Percentiles rank a stretch among this genome's conserved stretches.
Evolutionary conservation across 2,797 vertebrate genomes (phyloP).

Genomic region (Arnoldichthys spilopterus): DNA sequence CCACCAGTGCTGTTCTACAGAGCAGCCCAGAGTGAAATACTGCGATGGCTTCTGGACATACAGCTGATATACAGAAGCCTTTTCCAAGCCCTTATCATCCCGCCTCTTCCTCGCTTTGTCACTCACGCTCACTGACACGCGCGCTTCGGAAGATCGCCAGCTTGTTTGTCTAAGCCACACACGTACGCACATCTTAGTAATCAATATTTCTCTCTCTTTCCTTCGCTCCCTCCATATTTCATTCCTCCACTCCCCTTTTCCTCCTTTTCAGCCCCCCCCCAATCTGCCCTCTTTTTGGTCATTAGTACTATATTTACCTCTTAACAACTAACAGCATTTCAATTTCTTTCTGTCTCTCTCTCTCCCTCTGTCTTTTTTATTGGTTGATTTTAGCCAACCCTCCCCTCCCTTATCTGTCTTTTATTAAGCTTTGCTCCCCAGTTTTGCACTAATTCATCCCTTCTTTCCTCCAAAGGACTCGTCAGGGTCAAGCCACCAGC

Average conservation of each 20-base stretch:
- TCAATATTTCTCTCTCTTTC: constrained; percentile 74
- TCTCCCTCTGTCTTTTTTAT: constrained; percentile 25
- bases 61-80: neutral
- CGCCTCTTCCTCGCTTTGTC: neutral
- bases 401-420: constrained; percentile 1
- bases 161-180: constrained; percentile 78
- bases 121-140: constrained; percentile 26
- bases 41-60: neutral
- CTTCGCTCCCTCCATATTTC: constrained; percentile 70
- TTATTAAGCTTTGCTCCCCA: constrained; percentile 35
- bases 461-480: constrained; percentile 63
- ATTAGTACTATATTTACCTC: constrained; percentile 54
- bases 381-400: neutral
- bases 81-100: neutral
- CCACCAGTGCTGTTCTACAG: neutral
- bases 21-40: constrained; percentile 5
- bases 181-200: constrained; percentile 74
- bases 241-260: constrained; percentile 49
- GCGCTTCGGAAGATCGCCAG: constrained; percentile 56
- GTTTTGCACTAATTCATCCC: constrained; percentile 57
- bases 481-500: constrained; percentile 73
- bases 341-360: constrained; percentile 42
- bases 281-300: constrained; percentile 43
- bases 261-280: neutral
- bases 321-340: constrained; percentile 44